A percentile compares a stretch with the other conserved stretches of the same genome.
These are phyloP conservation scores for Miniopterus natalensis DNA, from an alignment of 2,113 vertebrate species.

Conservation along the genomic window DNA sequence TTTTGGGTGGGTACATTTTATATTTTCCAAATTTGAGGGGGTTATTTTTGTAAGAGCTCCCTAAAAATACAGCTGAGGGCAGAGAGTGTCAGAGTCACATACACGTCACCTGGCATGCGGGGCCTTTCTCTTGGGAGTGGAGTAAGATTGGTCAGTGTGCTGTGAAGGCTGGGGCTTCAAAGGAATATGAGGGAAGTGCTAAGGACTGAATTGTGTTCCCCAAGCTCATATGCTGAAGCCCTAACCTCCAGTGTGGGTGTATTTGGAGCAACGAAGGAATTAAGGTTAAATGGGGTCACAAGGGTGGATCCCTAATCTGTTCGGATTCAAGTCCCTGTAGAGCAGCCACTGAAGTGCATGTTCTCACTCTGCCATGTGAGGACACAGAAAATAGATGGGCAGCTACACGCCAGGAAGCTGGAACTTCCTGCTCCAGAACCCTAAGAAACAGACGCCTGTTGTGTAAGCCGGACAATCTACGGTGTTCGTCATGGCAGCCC, in stretches of 20 bases:
- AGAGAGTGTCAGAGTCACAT: not conserved
- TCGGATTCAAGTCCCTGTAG: not conserved
- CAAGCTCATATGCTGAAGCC: not conserved
- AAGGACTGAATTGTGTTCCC: not conserved
- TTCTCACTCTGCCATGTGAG: not conserved
- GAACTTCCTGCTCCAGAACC: not conserved
- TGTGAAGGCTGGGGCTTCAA: not conserved
- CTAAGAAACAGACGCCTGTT: not conserved
- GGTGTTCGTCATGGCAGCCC: not conserved
- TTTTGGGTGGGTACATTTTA: not conserved
- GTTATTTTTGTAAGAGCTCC: not conserved
- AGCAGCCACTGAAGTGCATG: not conserved
- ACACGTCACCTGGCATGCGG: not conserved
- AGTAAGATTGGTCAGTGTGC: not conserved
- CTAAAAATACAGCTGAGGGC: not conserved
- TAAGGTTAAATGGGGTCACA: not conserved
- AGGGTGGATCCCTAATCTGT: not conserved
- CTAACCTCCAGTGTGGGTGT: not conserved
- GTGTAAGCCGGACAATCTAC: not conserved
- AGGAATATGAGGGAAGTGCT: not conserved
- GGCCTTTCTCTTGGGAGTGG: not conserved
- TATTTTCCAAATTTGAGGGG: slow-evolving; percentile 8
- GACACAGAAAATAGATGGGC: not conserved
- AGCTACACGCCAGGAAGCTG: not conserved
- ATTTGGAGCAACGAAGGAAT: not conserved